Evolutionary conservation across 1,140 invertebrate genomes (phyloP), one percentile per base, ranked within the genome.

Genomic region (Ctenoplectra terminalis): DNA sequence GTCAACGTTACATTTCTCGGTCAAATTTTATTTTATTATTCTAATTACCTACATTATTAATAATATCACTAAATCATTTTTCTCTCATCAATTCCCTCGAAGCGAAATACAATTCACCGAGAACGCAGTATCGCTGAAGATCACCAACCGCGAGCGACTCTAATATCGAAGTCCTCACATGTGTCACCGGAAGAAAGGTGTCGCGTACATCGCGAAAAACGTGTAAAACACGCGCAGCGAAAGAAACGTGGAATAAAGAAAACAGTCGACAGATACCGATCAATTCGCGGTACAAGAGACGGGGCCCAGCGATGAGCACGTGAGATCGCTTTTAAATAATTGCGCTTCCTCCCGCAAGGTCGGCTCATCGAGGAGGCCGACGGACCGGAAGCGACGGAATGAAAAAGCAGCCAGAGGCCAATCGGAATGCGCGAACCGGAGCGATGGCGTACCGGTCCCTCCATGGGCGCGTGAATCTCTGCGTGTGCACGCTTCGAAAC

Each of bases 271-370:
- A 80, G 70, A 86, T 84, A 70, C 29, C 13, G 79, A 81, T 70
- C 56, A 40, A 67, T 15, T 23, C 60, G n/a, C 17, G 31, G 34
- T 37, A 26, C 66, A 70, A 78, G 72, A 60, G 58, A 60, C 20
- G 8, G 15, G 31, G 37, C n/a, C n/a, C 37, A 13, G 64, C 83
- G 85, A 85, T 82, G 80, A 70, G 54, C 54, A 46, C 60, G 83
- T 85, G 82, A 85, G 81, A 87, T 87, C 85, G 77, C 46, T n/a
- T 64, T 61, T 86, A 80, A n/a, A 87, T 87, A 87, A 87, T 86
- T 83, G 73, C 73, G 54, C 67, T 86, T 86, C 71, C 75, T 80
- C 54, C 29, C 15, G 75, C 81, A 76, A 86, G 84, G 85, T 87
- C 74, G 74, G 66, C 67, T 77, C 70, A 64, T n/a, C 74, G 83